Base-by-base conservation (phyloP, 92 coral and sea anemone species). In the Phymanthus crucifer region DNA sequence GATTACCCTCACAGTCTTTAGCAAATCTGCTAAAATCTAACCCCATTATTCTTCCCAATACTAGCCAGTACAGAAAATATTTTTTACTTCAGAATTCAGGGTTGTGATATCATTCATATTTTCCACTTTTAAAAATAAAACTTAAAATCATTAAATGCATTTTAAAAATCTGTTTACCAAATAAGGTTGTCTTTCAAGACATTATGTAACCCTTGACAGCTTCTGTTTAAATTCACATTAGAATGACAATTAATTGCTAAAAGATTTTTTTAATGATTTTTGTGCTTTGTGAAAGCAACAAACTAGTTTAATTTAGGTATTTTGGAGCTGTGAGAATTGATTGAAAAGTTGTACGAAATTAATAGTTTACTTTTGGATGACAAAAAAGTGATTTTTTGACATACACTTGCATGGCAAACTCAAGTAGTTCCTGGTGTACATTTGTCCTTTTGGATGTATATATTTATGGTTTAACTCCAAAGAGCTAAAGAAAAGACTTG, bases 401-500 rank as follows among this genome's bases (percentile, higher is more conserved):
- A 19, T 29, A 48, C 54, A 66, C 47, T 61, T 43, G 46, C 24
- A 57, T 38, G 40, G 64, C 34, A 47, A 35, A 26, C 47, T 47
- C 4, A 33, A 76, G 26, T 76, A 33, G 70, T 76, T 76, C 56
- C 80, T 54, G 23, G 56, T 76, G 80, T 76, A 76, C 68, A 80
- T 66, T n/a, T 80, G 77, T 80, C 70, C 77, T n/a, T 48, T 71
- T 40, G 36, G 77, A 80, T 82, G 86, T 82, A 82, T 48, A 82
- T 82, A 82, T 73, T 73, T 73, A 82, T 70, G 68, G 81, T 80
- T 74, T 68, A 74, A 58, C 78, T 82, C 79, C 43, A 82, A 71
- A 73, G 76, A 72, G 36, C 54, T 37, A 56, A 33, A 35, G 8
- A 82, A n/a, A 82, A 77, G 74, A 82, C 86, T 74, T 82, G 86